Base-by-base conservation (phyloP, 2,888 invertebrate species). In the Aporophyla lueneburgensis region DNA sequence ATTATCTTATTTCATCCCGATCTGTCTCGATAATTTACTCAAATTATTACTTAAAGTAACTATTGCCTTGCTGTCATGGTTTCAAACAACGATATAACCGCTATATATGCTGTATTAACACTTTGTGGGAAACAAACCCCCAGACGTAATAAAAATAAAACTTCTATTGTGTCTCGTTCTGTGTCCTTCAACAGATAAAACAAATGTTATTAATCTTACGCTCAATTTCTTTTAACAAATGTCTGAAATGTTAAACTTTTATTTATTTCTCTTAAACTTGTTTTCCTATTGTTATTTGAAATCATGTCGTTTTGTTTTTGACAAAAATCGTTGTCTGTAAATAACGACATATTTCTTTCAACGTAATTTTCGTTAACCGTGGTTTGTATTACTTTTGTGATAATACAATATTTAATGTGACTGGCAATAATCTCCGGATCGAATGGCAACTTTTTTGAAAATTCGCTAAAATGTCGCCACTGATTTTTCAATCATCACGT, bases 1-100 rank as follows among this genome's bases (percentile, higher is more conserved):
- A 53, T 67, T 76, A 76, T 71, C 70, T 66, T 82, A 72, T 81
- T 83, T 72, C 76, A 86, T 85, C 85, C 83, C 59, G 51, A 71
- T 62, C 72, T 61, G 33, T 66, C 68, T 58, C 71, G 58, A 78
- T 59, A 58, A 49, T 24, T 21, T 33, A 49, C 5, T 58, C 2
- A 65, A 80, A 24, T 65, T 63, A 74, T 65, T 54, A 53, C 24
- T 58, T 58, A 19, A 61, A 49, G 73, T 71, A 46, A 76, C 58
- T 61, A 74, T 66, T 49, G 5, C 10, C 0, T 33, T 40, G 43
- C 1, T 68, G 7, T 63, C 58, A 61, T 68, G 77, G 71, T 76
- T 83, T 78, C 54, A 69, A 85, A 85, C n/a, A 74, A 83, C 62
- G 46, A 80, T 59, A 68, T 33, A 46, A 46, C 40, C 1, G n/a